Conservation (phyloP, 2,113 vertebrate species). For the Salvelinus alpinus region DNA sequence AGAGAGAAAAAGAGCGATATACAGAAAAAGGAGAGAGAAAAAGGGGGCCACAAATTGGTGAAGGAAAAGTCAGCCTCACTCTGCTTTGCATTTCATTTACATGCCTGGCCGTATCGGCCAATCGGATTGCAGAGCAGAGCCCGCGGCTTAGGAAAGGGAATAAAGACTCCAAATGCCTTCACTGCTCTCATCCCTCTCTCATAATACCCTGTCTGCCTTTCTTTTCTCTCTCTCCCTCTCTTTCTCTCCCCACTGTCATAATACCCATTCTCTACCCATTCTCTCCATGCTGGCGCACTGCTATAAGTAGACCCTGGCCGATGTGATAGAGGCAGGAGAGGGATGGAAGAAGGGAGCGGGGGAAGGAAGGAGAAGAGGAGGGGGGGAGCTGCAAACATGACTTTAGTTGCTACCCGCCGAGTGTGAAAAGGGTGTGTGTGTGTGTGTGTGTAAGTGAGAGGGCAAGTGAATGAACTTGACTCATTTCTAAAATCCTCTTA, state of each 20-base stretch:
- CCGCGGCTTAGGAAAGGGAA: constrained; percentile 72
- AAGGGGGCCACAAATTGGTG: constrained; percentile 67
- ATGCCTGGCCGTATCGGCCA: constrained; percentile 72
- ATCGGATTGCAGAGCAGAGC: constrained; percentile 74
- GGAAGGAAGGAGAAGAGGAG: not conserved
- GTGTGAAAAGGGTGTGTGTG: constrained; percentile 26
- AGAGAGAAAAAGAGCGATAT: constrained; percentile 47
- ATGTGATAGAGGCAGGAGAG: constrained; percentile 65
- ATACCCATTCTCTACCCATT: constrained; percentile 68
- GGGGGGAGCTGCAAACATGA: constrained; percentile 25
- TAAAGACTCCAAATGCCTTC: constrained; percentile 77
- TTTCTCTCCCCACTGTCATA: constrained; percentile 66
- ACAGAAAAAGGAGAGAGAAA: constrained; percentile 32
- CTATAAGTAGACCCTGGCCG: constrained; percentile 71
- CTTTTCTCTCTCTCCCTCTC: constrained; percentile 65
- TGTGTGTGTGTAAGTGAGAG: not conserved
- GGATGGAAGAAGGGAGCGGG: not conserved
- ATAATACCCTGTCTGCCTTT: constrained; percentile 74
- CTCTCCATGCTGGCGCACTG: constrained; percentile 54
- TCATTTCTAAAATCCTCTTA: constrained; percentile 6
- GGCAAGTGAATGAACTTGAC: not conserved
- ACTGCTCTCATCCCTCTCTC: constrained; percentile 72
- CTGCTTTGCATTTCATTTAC: constrained; percentile 79
- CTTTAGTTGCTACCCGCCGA: constrained; percentile 47
- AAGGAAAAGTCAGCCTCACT: constrained; percentile 66